A percentile compares a stretch with the other conserved stretches of the same genome.
These are phyloP conservation scores for Tuta absoluta DNA, from an alignment of 2,888 invertebrate genomes.

Conservation along the genomic window DNA sequence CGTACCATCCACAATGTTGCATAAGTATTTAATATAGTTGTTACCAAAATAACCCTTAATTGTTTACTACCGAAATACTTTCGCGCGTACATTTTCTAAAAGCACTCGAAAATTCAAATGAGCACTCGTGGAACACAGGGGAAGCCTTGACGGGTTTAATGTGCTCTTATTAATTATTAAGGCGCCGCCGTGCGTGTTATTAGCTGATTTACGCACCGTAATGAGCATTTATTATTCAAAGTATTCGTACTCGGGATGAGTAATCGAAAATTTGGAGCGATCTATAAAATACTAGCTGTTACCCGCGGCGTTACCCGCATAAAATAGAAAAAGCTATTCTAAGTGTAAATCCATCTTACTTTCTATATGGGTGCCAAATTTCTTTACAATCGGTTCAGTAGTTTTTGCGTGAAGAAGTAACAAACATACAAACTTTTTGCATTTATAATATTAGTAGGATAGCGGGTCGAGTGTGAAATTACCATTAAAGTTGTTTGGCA, in stretches of 20 bases:
- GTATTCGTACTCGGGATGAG: conserved; percentile 21
- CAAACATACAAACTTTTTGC: too few species aligned
- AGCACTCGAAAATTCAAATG: conserved; percentile 23
- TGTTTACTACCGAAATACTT: conserved; percentile 15
- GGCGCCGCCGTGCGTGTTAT: conserved; percentile 39
- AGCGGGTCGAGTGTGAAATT: not conserved
- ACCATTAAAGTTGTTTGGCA: not conserved
- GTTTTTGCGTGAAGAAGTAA: too few species aligned
- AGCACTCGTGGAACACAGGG: conserved; percentile 15
- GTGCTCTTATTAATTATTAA: conserved; percentile 41
- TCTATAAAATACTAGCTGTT: too few species aligned
- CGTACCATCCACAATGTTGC: too few species aligned
- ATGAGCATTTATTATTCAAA: conserved; percentile 44
- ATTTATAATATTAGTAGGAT: too few species aligned
- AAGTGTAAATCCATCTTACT: too few species aligned
- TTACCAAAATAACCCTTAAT: not conserved
- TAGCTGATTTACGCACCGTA: conserved; percentile 40
- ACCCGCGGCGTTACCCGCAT: too few species aligned
- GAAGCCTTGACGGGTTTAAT: conserved; percentile 28
- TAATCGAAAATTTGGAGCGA: conserved; percentile 22
- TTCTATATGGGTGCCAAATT: too few species aligned
- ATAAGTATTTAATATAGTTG: not conserved
- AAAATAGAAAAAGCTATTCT: too few species aligned
- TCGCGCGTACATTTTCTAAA: conserved; percentile 3
- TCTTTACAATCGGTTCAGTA: too few species aligned